phyloP scores from a whole-genome alignment of 2,113 vertebrate species.

The Cichladusa arquata region DNA sequence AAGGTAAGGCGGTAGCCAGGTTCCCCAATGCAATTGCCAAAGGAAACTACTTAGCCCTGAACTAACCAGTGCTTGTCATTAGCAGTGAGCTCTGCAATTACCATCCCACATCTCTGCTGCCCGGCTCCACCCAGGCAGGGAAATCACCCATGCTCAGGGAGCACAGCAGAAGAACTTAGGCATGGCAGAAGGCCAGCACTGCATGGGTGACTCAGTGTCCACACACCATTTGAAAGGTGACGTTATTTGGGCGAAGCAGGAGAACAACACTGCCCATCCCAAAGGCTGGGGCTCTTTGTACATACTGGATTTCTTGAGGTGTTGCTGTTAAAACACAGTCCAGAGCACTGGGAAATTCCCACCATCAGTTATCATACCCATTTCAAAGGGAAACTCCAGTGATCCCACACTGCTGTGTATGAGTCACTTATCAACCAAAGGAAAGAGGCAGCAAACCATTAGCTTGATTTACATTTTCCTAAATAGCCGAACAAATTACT shows the following conservation, averaged over 20 bases:
- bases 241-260: background rate
- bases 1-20: background rate
- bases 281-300: background rate
- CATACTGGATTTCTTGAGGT: background rate
- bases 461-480: background rate
- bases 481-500: background rate
- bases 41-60: background rate
- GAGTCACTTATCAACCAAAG: background rate
- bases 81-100: background rate
- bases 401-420: background rate
- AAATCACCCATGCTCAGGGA: background rate
- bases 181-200: background rate
- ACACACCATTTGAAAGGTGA: rapidly evolving
- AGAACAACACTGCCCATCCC: background rate
- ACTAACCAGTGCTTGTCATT: background rate
- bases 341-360: background rate
- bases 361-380: background rate
- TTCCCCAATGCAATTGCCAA: background rate
- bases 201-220: background rate
- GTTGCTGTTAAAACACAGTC: background rate
- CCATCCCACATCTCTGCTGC: background rate
- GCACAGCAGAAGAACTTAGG: rapidly evolving
- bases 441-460: background rate
- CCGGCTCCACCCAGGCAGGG: background rate
- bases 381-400: background rate